Base-by-base conservation (phyloP, 2,113 vertebrate species). In the Ageneiosus marmoratus region DNA sequence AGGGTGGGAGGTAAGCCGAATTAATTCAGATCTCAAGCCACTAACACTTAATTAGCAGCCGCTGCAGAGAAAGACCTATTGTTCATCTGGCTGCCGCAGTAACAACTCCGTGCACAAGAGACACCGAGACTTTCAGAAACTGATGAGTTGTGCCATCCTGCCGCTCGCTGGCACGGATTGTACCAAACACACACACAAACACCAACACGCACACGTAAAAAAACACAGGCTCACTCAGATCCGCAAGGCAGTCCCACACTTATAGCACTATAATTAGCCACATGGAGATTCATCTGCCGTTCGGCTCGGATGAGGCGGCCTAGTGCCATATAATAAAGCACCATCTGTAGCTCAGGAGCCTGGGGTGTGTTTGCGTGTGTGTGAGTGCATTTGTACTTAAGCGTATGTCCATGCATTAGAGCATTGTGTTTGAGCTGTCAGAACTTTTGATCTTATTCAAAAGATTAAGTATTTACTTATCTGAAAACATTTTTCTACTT, bases 301-400 rank as follows among this genome's bases (percentile, higher is more conserved):
- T 82, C 48, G 44, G 87, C 87, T 81, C 67, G 69, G 73, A 83
- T 73, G 70, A 91, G 85, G 89, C 86, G 87, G 90, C 91, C 87
- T 88, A 90, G 90, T 88, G 83, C 86, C 87, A 89, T 86, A 91
- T 92, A 89, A 93, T 88, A 88, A 91, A 91, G 86, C 37, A 81
- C 88, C 92, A 91, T 93, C 92, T 92, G 91, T 51, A 88, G 87
- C 89, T 88, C 86, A 87, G 88, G 86, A 76, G 55, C 67, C 50
- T 80, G 37, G 50, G 50, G 78, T 79, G 85, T 82, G 79, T 80
- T 8, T 76, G 56, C 20, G 70, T 63, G 44, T 73, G 32, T 70
- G 80, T 69, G 73, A 48, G 18, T 81, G 73, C 70, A 77, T 75
- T 27, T 70, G 69, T 76, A 51, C 48, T 51, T 29, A 20, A 75